Percentiles rank a stretch among this genome's conserved stretches.
These are phyloP conservation scores for Labrus mixtus DNA, from an alignment of 2,113 vertebrate genomes.

Conservation along the genomic window DNA sequence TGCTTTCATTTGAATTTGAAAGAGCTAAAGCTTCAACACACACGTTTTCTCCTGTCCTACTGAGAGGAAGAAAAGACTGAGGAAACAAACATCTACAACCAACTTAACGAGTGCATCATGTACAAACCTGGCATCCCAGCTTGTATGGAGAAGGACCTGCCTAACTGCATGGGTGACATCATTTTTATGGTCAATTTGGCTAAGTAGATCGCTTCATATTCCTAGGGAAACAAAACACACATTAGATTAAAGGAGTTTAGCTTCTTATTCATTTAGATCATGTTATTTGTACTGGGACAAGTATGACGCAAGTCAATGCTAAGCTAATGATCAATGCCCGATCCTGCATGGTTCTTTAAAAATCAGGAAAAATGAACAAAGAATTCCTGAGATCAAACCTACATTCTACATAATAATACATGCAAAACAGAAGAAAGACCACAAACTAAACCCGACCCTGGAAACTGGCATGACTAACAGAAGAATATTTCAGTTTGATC, in stretches of 20 bases:
- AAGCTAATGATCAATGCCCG: too few species aligned
- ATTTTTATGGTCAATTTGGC: slow-evolving; percentile 98
- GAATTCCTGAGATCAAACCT: too few species aligned
- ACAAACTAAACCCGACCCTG: not conserved
- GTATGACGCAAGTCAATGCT: too few species aligned
- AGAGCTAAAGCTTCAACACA: not conserved
- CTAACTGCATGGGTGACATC: slow-evolving; percentile 96
- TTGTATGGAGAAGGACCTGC: slow-evolving; percentile 91
- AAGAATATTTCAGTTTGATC: not conserved
- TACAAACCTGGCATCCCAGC: slow-evolving; percentile 89
- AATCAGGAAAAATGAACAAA: too few species aligned
- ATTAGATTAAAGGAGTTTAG: not conserved
- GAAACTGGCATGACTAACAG: not conserved
- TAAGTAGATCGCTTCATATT: slow-evolving; percentile 99
- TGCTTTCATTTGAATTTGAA: too few species aligned
- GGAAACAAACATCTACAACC: not conserved
- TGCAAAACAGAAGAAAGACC: not conserved
- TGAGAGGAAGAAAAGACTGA: not conserved
- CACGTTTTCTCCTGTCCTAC: not conserved
- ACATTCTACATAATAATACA: too few species aligned
- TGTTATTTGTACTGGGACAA: too few species aligned
- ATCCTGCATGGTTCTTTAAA: too few species aligned
- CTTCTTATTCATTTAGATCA: not conserved
- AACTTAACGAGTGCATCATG: not conserved
- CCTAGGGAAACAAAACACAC: slow-evolving; percentile 79